A percentile compares a stretch with the other conserved stretches of the same genome.
Evolutionary conservation across 2,888 invertebrate species (phyloP).

Genomic region (Rhagium mordax): DNA sequence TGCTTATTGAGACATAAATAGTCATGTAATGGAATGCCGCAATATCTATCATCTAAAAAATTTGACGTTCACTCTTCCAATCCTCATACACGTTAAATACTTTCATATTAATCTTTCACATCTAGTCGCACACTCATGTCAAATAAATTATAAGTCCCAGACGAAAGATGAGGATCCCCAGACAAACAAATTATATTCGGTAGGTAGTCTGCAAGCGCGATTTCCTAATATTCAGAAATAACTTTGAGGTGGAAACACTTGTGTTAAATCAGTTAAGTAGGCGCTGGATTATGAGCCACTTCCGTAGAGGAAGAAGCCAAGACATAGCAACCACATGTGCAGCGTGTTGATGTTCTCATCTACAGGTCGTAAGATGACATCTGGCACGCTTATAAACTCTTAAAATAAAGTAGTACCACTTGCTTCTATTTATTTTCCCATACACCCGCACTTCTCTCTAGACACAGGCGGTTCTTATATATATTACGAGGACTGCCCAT

Average conservation of each 20-base stretch:
- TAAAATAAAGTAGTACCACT: slow-evolving; percentile 35
- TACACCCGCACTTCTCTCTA: slow-evolving; percentile 6
- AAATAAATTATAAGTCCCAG: neutral
- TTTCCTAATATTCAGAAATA: slow-evolving; percentile 32
- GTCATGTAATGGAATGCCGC: neutral
- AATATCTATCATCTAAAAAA: neutral
- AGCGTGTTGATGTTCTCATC: slow-evolving; percentile 23
- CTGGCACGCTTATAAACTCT: slow-evolving; percentile 43
- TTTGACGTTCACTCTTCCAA: neutral
- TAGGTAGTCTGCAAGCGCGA: slow-evolving; percentile 26
- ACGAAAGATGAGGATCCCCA: neutral
- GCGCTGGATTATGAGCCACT: slow-evolving; percentile 52
- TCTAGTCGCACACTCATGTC: neutral
- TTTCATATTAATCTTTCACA: too few relatives aligned
- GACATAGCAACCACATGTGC: slow-evolving; percentile 55
- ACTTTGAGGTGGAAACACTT: slow-evolving; percentile 43
- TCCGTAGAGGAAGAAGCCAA: slow-evolving; percentile 53
- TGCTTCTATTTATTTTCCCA: slow-evolving; percentile 35
- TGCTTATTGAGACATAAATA: neutral
- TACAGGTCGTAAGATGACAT: slow-evolving; percentile 42
- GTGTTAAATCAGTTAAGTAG: slow-evolving; percentile 44
- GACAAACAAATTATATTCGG: neutral
- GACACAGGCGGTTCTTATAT: neutral
- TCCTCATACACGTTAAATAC: neutral
- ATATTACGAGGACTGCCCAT: too few relatives aligned